Base-by-base conservation (phyloP, 1,140 invertebrate genomes). In the Panonychus citri region DNA sequence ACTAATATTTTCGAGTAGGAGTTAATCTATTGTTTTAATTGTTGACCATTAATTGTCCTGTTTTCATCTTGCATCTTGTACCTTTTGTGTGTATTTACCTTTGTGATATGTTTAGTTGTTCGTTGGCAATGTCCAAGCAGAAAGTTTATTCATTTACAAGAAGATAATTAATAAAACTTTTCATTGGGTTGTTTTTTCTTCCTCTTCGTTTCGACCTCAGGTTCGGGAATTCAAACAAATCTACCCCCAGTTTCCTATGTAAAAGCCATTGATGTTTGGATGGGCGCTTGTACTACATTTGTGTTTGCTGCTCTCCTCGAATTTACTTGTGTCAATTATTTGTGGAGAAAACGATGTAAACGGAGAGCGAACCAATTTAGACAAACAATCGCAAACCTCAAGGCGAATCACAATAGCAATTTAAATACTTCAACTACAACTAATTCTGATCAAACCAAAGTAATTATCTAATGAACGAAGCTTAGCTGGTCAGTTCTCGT, bases 241-340 rank as follows among this genome's bases (percentile, higher is more conserved):
- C 50, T 66, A 24, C 65, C 65, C 17, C 62, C 62, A 53, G 74
- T 75, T 0, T 72, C 71, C 1, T 75, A 75, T 55, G 65, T 74
- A 4, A 76, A 77, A 64, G 74, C 73, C 3, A 71, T 74, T 56
- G 73, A 75, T 61, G 69, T 75, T 8, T 75, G 74, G 73, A 72
- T 73, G 68, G 70, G 68, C n/a, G 66, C 65, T 5, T 75, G 72
- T 59, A 72, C 73, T 28, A 64, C 71, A 34, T 74, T 71, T 62
- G 72, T 73, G 30, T 70, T 72, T 54, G 59, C 64, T 28, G 68
- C 70, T 27, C 61, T 72, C 30, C 60, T 72, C 27, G 71, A 72
- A 59, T 72, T 71, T 58, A 70, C 71, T 3, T 58, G 70, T 5
- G 71, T 70, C 25, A 72, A 71, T 51, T 68, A 69, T 60, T 54